phyloP scores from a whole-genome alignment of 2,888 invertebrate species.

The Melieria omissa region DNA sequence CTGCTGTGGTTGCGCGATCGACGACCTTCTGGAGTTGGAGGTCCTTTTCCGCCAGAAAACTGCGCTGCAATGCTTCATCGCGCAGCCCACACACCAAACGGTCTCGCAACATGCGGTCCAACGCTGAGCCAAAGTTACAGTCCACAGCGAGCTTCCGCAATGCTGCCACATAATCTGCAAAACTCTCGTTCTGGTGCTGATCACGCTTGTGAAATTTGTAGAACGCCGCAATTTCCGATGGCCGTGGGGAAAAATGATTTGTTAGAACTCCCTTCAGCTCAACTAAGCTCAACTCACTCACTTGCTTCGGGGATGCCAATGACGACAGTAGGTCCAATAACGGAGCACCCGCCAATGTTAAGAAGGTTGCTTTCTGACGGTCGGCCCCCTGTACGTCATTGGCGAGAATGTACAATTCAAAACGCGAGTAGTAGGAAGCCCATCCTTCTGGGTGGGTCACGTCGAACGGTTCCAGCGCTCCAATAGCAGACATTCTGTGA shows the following conservation, averaged over 20 bases:
- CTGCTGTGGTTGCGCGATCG: slow-evolving; percentile 35
- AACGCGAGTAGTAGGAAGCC: not conserved
- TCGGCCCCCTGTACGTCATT: slow-evolving; percentile 5
- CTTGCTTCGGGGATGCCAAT: slow-evolving; percentile 42
- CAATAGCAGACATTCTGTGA: not conserved
- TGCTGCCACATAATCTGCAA: slow-evolving; percentile 38
- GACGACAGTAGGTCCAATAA: slow-evolving; percentile 42
- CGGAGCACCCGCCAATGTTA: slow-evolving; percentile 30
- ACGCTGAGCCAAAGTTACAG: slow-evolving; percentile 36
- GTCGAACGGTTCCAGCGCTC: slow-evolving; percentile 5
- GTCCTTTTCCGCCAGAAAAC: slow-evolving; percentile 34
- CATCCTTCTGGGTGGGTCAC: not conserved
- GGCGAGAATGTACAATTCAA: not conserved
- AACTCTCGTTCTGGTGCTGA: slow-evolving; percentile 32
- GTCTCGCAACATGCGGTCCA: slow-evolving; percentile 41
- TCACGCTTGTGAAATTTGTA: slow-evolving; percentile 39
- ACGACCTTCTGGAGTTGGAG: slow-evolving; percentile 35
- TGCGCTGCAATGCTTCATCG: slow-evolving; percentile 37
- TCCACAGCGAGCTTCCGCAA: slow-evolving; percentile 36
- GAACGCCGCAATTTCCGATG: slow-evolving; percentile 36
- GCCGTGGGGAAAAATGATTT: slow-evolving; percentile 39
- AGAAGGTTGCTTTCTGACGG: not conserved
- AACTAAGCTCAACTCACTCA: slow-evolving; percentile 33
- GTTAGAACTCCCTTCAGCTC: slow-evolving; percentile 38
- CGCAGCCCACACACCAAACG: slow-evolving; percentile 41